phyloP scores from a whole-genome alignment of 2,888 invertebrate species.

The Horisme vitalbata region DNA sequence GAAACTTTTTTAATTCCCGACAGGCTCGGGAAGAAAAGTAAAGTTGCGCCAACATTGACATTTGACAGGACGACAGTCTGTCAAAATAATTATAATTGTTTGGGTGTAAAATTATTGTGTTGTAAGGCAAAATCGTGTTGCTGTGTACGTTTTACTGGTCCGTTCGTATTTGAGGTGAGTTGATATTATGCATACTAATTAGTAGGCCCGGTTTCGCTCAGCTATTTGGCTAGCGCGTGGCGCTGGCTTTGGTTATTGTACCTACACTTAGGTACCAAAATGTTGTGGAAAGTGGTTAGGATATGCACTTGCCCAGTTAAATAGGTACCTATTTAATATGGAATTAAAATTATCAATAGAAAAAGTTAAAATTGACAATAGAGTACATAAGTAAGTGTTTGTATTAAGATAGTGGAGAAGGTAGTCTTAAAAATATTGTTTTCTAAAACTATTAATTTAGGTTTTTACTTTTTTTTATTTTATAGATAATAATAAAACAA shows the following conservation, averaged over 20 bases:
- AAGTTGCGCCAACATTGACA: conserved; percentile 31
- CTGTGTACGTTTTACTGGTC: neutral
- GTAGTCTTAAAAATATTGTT: too few relatives aligned
- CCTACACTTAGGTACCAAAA: too few relatives aligned
- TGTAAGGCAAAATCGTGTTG: conserved; percentile 3
- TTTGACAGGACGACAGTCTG: conserved; percentile 17
- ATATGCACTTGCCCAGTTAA: too few relatives aligned
- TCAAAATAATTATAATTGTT: conserved; percentile 4
- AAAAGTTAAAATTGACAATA: too few relatives aligned
- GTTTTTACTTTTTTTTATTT: too few relatives aligned
- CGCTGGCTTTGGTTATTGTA: conserved; percentile 8
- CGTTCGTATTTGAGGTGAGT: conserved; percentile 11
- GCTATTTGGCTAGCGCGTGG: neutral
- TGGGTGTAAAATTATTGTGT: neutral
- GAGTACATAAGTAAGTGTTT: too few relatives aligned
- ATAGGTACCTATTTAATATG: too few relatives aligned
- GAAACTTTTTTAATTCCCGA: conserved; percentile 20
- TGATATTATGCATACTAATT: neutral
- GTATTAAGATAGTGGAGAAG: too few relatives aligned
- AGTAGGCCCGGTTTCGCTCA: neutral
- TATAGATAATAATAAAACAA: too few relatives aligned
- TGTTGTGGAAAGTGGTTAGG: too few relatives aligned
- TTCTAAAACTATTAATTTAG: too few relatives aligned
- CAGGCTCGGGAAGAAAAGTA: conserved; percentile 8
- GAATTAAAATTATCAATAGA: too few relatives aligned